Percentiles rank a stretch among this genome's conserved stretches.
These are phyloP conservation scores for Ochotona princeps DNA, from an alignment of 2,113 vertebrate species.

Conservation along the genomic window DNA sequence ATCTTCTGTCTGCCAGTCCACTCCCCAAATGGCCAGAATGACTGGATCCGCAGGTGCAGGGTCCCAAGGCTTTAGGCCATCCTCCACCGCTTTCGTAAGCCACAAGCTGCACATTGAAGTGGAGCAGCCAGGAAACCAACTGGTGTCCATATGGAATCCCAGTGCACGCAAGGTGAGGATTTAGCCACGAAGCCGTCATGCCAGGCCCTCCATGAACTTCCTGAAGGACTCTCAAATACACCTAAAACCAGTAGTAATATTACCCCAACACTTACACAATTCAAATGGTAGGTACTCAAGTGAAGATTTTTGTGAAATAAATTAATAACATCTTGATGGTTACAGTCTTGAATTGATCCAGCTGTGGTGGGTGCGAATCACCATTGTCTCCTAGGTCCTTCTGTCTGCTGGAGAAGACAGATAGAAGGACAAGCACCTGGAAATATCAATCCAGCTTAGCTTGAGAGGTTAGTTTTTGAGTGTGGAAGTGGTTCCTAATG, in stretches of 20 bases:
- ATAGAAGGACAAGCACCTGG: slow-evolving; percentile 3
- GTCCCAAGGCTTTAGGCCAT: too few species aligned
- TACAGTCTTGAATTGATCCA: slow-evolving; percentile 35
- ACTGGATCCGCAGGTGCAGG: too few species aligned
- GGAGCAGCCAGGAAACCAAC: too few species aligned
- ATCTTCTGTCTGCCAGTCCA: too few species aligned
- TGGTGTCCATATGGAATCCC: too few species aligned
- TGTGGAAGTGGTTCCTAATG: background rate
- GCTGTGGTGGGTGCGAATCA: background rate
- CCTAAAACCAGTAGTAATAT: slow-evolving; percentile 40
- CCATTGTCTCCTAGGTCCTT: slow-evolving; percentile 4
- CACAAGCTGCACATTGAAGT: too few species aligned
- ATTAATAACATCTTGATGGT: slow-evolving; percentile 31
- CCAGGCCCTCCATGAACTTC: too few species aligned
- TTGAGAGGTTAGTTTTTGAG: slow-evolving; percentile 43
- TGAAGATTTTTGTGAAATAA: slow-evolving; percentile 61
- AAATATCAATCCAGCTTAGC: slow-evolving; percentile 48
- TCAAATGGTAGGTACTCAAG: background rate
- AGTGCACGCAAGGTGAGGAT: too few species aligned
- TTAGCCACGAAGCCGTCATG: too few species aligned
- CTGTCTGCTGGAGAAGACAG: slow-evolving; percentile 42
- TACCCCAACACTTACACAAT: background rate
- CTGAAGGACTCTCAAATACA: background rate
- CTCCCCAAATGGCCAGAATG: too few species aligned
- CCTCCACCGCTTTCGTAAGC: too few species aligned